Conservation (phyloP, 2,797 vertebrate species). For the Artibeus lituratus region DNA sequence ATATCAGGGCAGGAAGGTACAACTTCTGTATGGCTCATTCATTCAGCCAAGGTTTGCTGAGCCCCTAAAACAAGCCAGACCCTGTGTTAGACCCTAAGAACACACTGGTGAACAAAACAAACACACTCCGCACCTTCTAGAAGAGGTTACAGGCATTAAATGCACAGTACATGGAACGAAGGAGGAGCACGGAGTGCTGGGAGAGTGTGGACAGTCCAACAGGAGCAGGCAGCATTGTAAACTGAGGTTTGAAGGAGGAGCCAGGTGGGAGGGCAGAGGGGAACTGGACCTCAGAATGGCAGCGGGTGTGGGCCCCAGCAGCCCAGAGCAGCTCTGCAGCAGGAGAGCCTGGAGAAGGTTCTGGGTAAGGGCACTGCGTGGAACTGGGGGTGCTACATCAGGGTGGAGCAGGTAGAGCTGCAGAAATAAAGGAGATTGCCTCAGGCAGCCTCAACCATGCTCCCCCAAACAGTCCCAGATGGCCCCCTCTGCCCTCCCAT, state of each 20-base stretch:
- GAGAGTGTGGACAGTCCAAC: not conserved
- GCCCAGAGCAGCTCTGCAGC: not conserved
- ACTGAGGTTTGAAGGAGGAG: not conserved
- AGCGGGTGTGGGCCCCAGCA: fast-evolving
- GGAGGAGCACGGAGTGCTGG: not conserved
- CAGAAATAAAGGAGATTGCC: not conserved
- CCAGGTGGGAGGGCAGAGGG: fast-evolving
- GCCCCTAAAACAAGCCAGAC: not conserved
- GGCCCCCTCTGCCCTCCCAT: not conserved
- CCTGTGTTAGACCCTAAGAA: not conserved
- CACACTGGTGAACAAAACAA: not conserved
- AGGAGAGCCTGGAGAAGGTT: not conserved
- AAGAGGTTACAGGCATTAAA: not conserved
- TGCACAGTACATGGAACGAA: fast-evolving
- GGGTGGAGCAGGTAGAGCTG: not conserved
- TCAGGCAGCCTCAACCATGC: not conserved
- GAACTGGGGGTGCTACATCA: not conserved
- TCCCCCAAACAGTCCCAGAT: not conserved
- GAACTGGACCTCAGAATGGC: not conserved
- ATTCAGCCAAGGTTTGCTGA: not conserved
- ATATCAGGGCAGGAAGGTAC: not conserved
- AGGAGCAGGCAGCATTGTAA: fast-evolving
- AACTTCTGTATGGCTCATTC: not conserved
- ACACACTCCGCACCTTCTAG: not conserved
- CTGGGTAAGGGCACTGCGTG: not conserved